Base-by-base conservation (phyloP, 2,888 invertebrate genomes). In the Leucania comma region DNA sequence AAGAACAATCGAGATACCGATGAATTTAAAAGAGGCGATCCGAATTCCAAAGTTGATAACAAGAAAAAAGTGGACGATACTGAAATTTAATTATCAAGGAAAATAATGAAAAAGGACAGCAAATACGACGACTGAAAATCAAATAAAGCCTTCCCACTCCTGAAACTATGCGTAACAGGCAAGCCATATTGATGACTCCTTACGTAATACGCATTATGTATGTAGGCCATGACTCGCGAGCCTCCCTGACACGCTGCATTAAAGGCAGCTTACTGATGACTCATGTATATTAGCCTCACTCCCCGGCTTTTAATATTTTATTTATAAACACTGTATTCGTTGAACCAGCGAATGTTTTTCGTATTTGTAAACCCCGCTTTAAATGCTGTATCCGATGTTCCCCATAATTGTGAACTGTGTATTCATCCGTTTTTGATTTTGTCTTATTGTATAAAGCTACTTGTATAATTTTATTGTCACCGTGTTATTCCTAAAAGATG, bases 171-270 rank as follows among this genome's bases (percentile, higher is more conserved):
- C 54, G 46, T 61, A 48, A 54, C 46, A 61, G 51, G 48, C 68
- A 62, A 65, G 42, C 67, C 48, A 63, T 65, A 68, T 64, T 65
- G 59, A 64, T 74, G 75, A 75, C 58, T 72, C 17, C 60, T 78
- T 75, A 82, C 60, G 66, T 81, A 82, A 84, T 66, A 22, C 64
- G 29, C 73, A 83, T 83, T 83, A 88, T 74, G 78, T 77, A 89
- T 88, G 84, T 87, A 80, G 87, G 88, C 53, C 77, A 75, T 58
- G 70, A 62, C 51, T 73, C 85, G 83, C 66, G 80, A 82, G 85
- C 78, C 62, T 67, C 72, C 85, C 46, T 84, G 87, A 89, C 90
- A 90, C 80, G 82, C 50, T 87, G 83, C 86, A 88, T 91, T 90
- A 89, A 83, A 87, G 88, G 78, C 82, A 83, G 77, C 68, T 73